Base-by-base conservation (phyloP, 2,888 invertebrate species). In the Brachylomia viminalis region DNA sequence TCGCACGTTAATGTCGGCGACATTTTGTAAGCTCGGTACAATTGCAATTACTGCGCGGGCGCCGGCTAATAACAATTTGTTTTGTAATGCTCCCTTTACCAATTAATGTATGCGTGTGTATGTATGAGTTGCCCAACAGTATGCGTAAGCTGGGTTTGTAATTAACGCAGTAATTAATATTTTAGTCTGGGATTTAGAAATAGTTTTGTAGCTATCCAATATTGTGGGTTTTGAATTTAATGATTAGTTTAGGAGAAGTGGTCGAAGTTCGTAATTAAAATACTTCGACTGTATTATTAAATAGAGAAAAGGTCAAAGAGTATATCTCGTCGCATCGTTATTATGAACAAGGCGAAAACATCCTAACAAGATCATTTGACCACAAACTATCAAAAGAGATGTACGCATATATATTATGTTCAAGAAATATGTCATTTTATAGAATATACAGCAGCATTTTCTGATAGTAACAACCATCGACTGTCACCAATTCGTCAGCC, bases 31-130 rank as follows among this genome's bases (percentile, higher is more conserved):
- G 84, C 82, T 80, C 38, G n/a, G 72, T 80, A 82, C 86, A 86
- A 86, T 75, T 61, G 85, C 83, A 87, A 87, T 87, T 87, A 85
- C 79, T 66, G 82, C 84, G 80, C 88, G 77, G 84, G 88, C 88
- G 88, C 88, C 85, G 82, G 73, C 75, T 75, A 54, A 65, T 73
- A 75, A 84, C 88, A 86, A 87, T 87, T 88, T 87, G 88, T 87
- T 88, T 87, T 88, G 88, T 87, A 87, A 87, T 86, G 83, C 76
- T 85, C 80, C 77, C 76, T 80, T 74, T 85, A 84, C 82, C 74
- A 82, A 85, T 84, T 86, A 87, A 84, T 87, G 77, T 84, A 74
- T 82, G 72, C 76, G 72, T 81, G 79, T 86, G 71, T 82, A 59
- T 83, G 58, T 86, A 77, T 79, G 70, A 54, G 65, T 84, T 82